These are phyloP conservation scores for Epistrophe eligans DNA, from an alignment of 2,888 invertebrate species.

Conservation along the genomic window DNA sequence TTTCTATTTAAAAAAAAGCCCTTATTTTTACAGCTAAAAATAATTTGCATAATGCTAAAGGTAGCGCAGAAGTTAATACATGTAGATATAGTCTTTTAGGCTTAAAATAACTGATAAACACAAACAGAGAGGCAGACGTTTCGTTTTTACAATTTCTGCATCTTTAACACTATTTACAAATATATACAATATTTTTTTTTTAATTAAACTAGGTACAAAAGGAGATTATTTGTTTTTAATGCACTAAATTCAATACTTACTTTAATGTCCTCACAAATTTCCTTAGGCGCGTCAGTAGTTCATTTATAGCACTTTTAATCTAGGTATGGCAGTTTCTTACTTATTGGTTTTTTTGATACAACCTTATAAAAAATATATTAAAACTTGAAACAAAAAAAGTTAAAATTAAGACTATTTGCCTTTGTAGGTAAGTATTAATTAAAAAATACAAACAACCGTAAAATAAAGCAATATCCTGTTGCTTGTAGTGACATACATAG, in stretches of 20 bases:
- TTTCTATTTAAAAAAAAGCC: neutral
- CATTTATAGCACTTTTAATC: neutral
- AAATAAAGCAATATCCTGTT: slow-evolving; percentile 20
- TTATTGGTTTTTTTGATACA: neutral
- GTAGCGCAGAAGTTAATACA: neutral
- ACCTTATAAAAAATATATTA: neutral
- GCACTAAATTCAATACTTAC: neutral
- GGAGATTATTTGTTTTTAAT: neutral
- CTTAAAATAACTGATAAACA: neutral
- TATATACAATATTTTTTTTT: too few relatives aligned
- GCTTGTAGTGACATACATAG: neutral
- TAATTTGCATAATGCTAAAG: neutral
- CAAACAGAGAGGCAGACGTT: neutral
- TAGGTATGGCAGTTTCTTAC: too few relatives aligned
- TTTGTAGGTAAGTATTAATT: neutral
- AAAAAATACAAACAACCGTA: neutral
- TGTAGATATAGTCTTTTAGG: neutral
- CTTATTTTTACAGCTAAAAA: neutral
- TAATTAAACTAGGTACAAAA: neutral
- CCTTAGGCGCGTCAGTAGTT: too few relatives aligned
- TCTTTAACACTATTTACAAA: too few relatives aligned
- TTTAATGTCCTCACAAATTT: neutral
- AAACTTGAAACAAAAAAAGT: neutral
- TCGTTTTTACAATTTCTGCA: neutral
- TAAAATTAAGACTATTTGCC: neutral